phyloP scores from a whole-genome alignment of 2,113 vertebrate species.

The Tilapia sparmanii region DNA sequence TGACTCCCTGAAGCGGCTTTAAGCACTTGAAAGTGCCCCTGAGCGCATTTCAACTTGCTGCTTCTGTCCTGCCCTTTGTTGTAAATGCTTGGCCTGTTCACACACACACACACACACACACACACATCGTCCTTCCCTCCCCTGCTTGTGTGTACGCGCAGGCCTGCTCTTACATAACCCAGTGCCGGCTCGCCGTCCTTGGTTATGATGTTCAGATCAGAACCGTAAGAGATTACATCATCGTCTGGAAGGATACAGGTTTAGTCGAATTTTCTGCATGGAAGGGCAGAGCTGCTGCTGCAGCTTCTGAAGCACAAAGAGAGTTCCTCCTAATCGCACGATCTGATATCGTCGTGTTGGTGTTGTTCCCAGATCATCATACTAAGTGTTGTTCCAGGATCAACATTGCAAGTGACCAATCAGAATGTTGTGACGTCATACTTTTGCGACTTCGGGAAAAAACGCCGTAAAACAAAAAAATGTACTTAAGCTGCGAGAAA shows the following conservation, averaged over 20 bases:
- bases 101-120: neutral
- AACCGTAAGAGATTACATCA: conserved; percentile 63
- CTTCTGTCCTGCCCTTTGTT: neutral
- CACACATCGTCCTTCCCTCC: neutral
- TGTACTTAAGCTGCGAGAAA: too few species aligned
- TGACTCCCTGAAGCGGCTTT: neutral
- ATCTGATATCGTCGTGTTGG: too few species aligned
- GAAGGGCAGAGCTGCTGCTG: neutral
- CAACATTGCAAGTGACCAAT: too few species aligned
- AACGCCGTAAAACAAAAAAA: too few species aligned
- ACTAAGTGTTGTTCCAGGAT: too few species aligned
- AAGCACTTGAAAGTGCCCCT: neutral
- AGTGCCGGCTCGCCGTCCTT: conserved; percentile 9
- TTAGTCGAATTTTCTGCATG: conserved; percentile 24
- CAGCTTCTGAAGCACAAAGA: conserved; percentile 3
- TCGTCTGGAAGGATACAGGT: conserved; percentile 47
- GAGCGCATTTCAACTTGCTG: neutral
- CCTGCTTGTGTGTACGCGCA: neutral
- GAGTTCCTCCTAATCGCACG: neutral
- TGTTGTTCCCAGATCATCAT: too few species aligned
- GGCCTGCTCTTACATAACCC: conserved; percentile 25
- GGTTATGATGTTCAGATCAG: conserved; percentile 47
- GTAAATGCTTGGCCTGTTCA: neutral
- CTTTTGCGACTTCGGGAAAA: too few species aligned
- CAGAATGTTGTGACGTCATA: too few species aligned